Evolutionary conservation across 1,140 invertebrate species (phyloP).

Genomic region (Ptiloglossa arizonensis): DNA sequence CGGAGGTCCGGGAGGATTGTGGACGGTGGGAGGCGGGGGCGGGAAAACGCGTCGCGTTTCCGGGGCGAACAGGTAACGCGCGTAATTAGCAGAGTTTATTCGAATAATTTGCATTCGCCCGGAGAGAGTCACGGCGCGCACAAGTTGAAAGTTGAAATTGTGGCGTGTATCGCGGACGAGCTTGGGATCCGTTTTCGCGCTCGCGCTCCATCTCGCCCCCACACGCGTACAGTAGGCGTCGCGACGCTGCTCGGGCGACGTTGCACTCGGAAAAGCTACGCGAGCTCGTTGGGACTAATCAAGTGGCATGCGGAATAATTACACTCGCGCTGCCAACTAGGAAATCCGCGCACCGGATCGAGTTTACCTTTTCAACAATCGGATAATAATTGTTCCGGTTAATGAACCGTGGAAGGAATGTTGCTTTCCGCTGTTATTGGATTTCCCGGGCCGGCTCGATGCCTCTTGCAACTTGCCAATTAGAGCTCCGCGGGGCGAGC

Average conservation of each 20-base stretch:
- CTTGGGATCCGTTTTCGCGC: no score
- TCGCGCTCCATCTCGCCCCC: no score
- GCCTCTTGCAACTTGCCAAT: not conserved
- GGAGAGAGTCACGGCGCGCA: not conserved
- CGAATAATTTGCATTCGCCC: slow-evolving; percentile 35
- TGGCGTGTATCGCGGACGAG: not conserved
- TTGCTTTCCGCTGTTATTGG: slow-evolving; percentile 28
- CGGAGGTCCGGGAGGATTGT: no score
- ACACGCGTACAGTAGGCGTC: no score
- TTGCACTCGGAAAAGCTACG: not conserved
- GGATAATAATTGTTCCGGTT: slow-evolving; percentile 42
- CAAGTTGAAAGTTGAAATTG: slow-evolving; percentile 34
- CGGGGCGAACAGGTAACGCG: not conserved
- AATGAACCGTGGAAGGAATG: slow-evolving; percentile 39
- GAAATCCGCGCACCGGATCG: slow-evolving; percentile 29
- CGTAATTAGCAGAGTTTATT: slow-evolving; percentile 31
- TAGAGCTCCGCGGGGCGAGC: not conserved
- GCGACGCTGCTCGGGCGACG: no score
- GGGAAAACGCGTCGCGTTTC: not conserved
- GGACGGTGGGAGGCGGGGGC: not conserved
- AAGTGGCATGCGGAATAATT: slow-evolving; percentile 61
- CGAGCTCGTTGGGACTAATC: slow-evolving; percentile 44
- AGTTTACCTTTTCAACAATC: slow-evolving; percentile 39
- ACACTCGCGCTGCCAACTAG: slow-evolving; percentile 33
- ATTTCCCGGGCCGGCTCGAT: slow-evolving; percentile 6